These are phyloP conservation scores for Brachylomia viminalis DNA, from an alignment of 2,888 invertebrate genomes.

Conservation along the genomic window DNA sequence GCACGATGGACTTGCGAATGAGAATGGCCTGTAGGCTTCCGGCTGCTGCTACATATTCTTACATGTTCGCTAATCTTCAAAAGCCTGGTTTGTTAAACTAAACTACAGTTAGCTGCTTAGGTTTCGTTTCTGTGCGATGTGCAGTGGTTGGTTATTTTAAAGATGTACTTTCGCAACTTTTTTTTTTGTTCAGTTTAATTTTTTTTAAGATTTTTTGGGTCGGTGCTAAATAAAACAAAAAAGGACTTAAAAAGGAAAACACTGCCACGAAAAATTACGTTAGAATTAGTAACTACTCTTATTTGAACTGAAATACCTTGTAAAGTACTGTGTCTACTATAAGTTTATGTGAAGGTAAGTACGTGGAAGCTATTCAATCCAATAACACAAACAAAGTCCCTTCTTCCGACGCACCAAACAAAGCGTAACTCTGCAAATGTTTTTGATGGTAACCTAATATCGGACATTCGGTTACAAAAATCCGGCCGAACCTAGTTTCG, in stretches of 20 bases:
- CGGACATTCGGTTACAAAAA: slow-evolving; percentile 40
- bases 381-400: slow-evolving; percentile 11
- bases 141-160: not conserved
- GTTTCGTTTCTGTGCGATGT: not conserved
- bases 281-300: not conserved
- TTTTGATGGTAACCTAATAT: slow-evolving; percentile 52
- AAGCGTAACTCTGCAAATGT: slow-evolving; percentile 24
- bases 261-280: not conserved
- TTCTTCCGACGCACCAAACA: slow-evolving; percentile 1
- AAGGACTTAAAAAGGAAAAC: not conserved
- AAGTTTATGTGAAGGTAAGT: not conserved
- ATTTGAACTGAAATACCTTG: not conserved
- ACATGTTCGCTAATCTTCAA: slow-evolving; percentile 17
- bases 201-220: too few species aligned
- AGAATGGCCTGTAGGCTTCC: slow-evolving; percentile 4
- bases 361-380: not conserved
- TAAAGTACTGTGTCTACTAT: not conserved
- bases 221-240: too few species aligned
- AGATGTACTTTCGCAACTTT: not conserved
- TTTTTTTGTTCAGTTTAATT: too few species aligned
- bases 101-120: not conserved
- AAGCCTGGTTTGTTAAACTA: not conserved
- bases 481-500: slow-evolving; percentile 50
- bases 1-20: slow-evolving; percentile 30
- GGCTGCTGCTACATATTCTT: not conserved